Evolutionary conservation across 2,888 invertebrate species (phyloP), one percentile per base, ranked within the genome.

Genomic region (Brenthis hecate): DNA sequence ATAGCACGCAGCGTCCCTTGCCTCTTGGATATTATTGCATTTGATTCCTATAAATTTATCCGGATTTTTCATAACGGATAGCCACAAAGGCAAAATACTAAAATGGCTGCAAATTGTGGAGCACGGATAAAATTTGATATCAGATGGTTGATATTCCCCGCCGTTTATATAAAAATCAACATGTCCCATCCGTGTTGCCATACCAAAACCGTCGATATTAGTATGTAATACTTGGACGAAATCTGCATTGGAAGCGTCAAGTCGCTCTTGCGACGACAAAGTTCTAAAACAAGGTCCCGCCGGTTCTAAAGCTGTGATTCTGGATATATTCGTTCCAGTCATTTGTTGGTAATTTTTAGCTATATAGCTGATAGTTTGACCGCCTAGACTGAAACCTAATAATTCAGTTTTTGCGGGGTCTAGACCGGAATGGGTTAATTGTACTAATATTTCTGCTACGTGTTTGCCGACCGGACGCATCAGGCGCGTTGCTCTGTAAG

Each of bases 391-490:
- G 80, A 91, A 91, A 13, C 92, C 92, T 1, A 92, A 72, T 3
- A 92, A 80, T 57, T 92, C 91, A 1, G 91, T 74, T 56, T 80
- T 86, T 0, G 78, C 72, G 8, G 91, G 89, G 61, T 90, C 81
- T 3, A 92, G 78, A 1, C 92, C 92, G 2, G 78, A 75, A 43
- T 81, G 69, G 3, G 83, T 85, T 3, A 92, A 81, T 16, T 87
- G 81, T 11, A 78, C 82, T 1, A 92, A 75, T 1, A 91, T 76
- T 77, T 91, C 87, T 0, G 91, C 90, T 0, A 91, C 86, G 73
- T 88, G 90, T 67, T 84, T 87, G 13, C 92, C 92, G 0, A 92
- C 88, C n/a, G 92, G 89, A 13, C 90, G 85, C 90, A 91, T 91
- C 11, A 92, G 82, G n/a, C 92, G 86, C 6, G 85, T 79, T 5